Evolutionary conservation across 2,888 invertebrate species (phyloP).

Genomic region (Phania funesta): DNA sequence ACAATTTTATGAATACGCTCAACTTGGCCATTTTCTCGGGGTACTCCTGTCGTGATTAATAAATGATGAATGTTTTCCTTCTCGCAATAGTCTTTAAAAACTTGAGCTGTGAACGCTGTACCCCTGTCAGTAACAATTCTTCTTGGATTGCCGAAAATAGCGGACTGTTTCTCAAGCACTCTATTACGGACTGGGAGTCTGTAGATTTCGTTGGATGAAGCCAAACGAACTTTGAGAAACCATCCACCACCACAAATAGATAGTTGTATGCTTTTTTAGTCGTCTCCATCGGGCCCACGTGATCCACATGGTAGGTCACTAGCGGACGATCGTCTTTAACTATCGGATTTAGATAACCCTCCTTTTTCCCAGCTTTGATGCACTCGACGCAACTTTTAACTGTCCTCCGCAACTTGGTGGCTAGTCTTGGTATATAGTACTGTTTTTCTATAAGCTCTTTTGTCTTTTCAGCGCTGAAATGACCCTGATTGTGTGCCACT

Average conservation of each 20-base stretch:
- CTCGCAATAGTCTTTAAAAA: not conserved
- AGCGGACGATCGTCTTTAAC: not conserved
- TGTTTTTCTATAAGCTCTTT: no score
- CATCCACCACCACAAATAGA: not conserved
- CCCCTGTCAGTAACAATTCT: not conserved
- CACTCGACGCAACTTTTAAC: no score
- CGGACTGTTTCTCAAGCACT: no score
- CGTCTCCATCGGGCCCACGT: not conserved
- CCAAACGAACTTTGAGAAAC: not conserved
- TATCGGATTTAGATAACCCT: not conserved
- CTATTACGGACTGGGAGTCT: no score
- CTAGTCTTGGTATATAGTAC: not conserved
- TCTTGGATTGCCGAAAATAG: no score
- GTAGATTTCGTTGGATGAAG: not conserved
- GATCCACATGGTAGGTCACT: not conserved
- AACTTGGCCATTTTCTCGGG: no score
- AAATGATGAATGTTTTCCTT: conserved; percentile 1
- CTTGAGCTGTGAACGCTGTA: not conserved
- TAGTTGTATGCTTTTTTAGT: not conserved
- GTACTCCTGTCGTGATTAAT: no score
- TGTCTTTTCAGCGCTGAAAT: not conserved
- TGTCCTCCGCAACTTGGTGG: not conserved
- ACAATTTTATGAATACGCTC: no score
- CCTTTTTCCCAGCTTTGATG: not conserved
- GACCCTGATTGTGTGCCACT: not conserved